Evolutionary conservation across 2,113 vertebrate species (phyloP).

Genomic region (Atlantisia rogersi): DNA sequence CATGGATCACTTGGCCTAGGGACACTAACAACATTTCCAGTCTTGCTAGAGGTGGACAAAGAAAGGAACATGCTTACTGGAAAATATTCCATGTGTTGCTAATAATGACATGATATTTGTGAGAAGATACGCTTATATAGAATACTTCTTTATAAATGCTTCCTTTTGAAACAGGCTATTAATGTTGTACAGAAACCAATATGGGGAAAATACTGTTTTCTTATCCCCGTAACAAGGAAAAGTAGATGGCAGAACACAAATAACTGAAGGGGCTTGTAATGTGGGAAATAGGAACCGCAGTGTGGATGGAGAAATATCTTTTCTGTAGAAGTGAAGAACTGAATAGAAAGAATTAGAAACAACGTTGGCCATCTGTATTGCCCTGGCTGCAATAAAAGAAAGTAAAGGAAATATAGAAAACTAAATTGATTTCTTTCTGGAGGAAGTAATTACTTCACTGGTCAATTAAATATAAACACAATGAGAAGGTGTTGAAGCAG

Average conservation of each 20-base stretch:
- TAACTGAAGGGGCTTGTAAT: not conserved
- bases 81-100: not conserved
- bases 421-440: slow-evolving; percentile 55
- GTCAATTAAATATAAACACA: slow-evolving; percentile 58
- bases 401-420: not conserved
- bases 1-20: not conserved
- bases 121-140: not conserved
- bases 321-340: not conserved
- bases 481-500: slow-evolving; percentile 31
- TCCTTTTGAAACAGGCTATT: not conserved
- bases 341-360: slow-evolving; percentile 3
- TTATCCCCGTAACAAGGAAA: not conserved
- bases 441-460: slow-evolving; percentile 44
- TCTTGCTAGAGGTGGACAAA: not conserved
- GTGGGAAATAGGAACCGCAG: not conserved
- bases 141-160: not conserved
- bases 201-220: not conserved
- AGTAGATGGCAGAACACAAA: not conserved
- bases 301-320: not conserved
- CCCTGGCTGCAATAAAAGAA: not conserved
- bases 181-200: not conserved
- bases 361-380: not conserved
- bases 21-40: not conserved
- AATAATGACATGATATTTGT: not conserved
- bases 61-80: not conserved